phyloP scores from a whole-genome alignment of 2,113 vertebrate species.

The Etheostoma spectabile region DNA sequence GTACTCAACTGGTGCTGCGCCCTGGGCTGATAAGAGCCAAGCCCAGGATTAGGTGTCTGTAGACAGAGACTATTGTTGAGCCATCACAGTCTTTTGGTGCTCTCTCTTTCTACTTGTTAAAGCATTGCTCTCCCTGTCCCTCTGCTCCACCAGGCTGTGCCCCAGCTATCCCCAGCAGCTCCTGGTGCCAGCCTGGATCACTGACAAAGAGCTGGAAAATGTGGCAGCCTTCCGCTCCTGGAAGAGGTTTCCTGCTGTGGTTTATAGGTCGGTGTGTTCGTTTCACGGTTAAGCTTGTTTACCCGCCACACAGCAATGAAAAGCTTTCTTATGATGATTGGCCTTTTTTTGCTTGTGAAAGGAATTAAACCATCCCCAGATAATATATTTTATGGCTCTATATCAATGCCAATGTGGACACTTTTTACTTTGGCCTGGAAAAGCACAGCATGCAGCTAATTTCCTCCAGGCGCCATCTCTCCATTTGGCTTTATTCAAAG shows the following conservation, averaged over 20 bases:
- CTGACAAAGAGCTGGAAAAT: conserved; percentile 96
- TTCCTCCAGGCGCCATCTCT: not conserved
- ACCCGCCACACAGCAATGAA: not conserved
- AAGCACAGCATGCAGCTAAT: conserved; percentile 2
- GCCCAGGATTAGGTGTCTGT: conserved; percentile 69
- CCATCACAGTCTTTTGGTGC: conserved; percentile 35
- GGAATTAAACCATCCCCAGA: not conserved
- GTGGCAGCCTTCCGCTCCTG: conserved; percentile 96
- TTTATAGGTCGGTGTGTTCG: conserved; percentile 90
- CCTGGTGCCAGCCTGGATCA: conserved; percentile 96
- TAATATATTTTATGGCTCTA: conserved; percentile 5
- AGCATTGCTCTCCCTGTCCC: conserved; percentile 29
- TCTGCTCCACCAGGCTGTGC: conserved; percentile 88
- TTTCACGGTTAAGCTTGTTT: conserved; percentile 24
- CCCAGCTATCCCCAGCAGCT: conserved; percentile 97
- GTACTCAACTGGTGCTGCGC: conserved; percentile 41
- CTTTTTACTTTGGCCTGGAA: conserved; percentile 5
- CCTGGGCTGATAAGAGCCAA: conserved; percentile 54
- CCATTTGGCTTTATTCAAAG: not conserved
- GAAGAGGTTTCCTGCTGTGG: conserved; percentile 97
- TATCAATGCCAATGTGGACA: not conserved
- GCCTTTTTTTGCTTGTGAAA: conserved; percentile 4
- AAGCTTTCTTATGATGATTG: not conserved
- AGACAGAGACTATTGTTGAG: conserved; percentile 63
- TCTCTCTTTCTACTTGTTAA: conserved; percentile 22